phyloP scores from a whole-genome alignment of 2,797 vertebrate genomes.

The Pelochelys cantorii region DNA sequence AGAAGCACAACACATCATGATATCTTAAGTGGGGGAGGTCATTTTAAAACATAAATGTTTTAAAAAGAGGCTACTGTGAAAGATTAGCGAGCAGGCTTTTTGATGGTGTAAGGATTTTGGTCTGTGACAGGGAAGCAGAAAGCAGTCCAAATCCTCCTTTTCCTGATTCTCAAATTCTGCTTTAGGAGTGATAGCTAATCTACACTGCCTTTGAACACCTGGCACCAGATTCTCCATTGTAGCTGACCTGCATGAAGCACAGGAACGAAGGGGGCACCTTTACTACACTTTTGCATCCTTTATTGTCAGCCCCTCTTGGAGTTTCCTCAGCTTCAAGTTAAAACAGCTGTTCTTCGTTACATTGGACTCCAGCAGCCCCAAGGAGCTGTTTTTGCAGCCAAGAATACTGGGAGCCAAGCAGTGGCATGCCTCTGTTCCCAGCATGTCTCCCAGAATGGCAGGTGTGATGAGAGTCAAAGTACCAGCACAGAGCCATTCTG shows the following conservation, averaged over 20 bases:
- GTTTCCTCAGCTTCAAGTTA: rapidly evolving
- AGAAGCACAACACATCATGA: background rate
- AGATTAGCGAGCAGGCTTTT: background rate
- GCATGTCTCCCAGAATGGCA: background rate
- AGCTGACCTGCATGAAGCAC: background rate
- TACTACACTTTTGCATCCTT: background rate
- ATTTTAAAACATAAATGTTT: background rate
- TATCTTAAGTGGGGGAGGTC: background rate
- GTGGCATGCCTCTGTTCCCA: background rate
- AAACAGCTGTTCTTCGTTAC: background rate
- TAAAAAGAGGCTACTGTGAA: background rate
- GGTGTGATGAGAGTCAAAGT: rapidly evolving
- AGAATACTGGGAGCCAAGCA: rapidly evolving
- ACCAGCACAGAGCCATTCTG: background rate
- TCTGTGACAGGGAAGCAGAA: background rate
- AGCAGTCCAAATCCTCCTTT: background rate
- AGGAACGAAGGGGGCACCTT: background rate
- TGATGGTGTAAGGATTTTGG: background rate
- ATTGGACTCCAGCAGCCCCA: background rate
- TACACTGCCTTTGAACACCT: background rate
- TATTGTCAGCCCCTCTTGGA: rapidly evolving
- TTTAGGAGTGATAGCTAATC: background rate
- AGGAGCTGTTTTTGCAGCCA: background rate
- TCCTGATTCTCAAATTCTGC: background rate
- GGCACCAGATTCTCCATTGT: background rate